Percentiles rank a stretch among this genome's conserved stretches.
Conservation (phyloP, 2,888 invertebrate species). For the Panorpa germanica region DNA sequence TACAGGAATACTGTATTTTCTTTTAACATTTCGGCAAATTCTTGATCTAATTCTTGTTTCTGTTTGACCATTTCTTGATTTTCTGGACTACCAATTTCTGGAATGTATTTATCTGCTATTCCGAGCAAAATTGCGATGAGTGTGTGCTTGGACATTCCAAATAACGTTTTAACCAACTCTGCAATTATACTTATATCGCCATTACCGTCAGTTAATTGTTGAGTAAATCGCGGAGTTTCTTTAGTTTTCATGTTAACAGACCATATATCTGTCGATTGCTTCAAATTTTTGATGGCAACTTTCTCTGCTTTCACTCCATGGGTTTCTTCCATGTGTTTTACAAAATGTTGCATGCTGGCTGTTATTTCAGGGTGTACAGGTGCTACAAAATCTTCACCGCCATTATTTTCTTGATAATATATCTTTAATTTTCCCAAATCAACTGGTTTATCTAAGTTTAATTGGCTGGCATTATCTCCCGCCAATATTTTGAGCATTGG, state of each 20-base stretch:
- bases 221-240: constrained; percentile 37
- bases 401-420: constrained; percentile 67
- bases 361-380: constrained; percentile 56
- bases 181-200: constrained; percentile 36
- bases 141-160: constrained; percentile 65
- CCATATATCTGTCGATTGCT: constrained; percentile 53
- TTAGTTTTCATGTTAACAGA: constrained; percentile 50
- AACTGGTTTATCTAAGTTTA: constrained; percentile 46
- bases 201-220: constrained; percentile 42
- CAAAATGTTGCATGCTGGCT: constrained; percentile 38
- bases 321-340: constrained; percentile 37
- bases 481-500: constrained; percentile 58
- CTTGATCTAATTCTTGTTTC: constrained; percentile 38
- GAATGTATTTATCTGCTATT: constrained; percentile 40
- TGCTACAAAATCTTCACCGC: constrained; percentile 47
- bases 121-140: constrained; percentile 59
- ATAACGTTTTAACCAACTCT: constrained; percentile 55
- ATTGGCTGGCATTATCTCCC: constrained; percentile 30
- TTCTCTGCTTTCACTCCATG: constrained; percentile 40
- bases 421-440: constrained; percentile 46
- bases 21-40: constrained; percentile 50
- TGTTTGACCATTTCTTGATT: constrained; percentile 37
- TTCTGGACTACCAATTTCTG: constrained; percentile 33
- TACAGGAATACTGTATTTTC: constrained; percentile 75
- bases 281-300: constrained; percentile 34